Evolutionary conservation across 2,113 vertebrate species (phyloP), one percentile per base, ranked within the genome.

Genomic region (Telmatochromis brachygnathus): DNA sequence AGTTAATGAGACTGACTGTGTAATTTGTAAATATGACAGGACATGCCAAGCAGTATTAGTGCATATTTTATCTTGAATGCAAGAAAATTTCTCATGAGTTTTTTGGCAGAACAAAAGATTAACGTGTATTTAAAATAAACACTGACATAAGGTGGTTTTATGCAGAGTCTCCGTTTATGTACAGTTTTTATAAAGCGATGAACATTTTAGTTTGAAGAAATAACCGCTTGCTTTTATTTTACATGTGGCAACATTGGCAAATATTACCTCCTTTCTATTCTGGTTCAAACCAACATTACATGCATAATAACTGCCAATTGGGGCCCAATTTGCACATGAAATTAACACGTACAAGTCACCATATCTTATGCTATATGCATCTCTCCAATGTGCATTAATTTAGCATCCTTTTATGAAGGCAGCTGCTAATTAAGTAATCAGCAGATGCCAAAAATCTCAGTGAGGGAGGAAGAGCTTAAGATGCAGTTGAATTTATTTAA

Each of bases 401-500:
- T 56, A 79, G 21, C 55, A 21, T 84, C 83, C 7, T 65, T 86
- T 81, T 68, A 26, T 42, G 3, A 9, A 83, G 49, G 30, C 83
- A 58, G 73, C 55, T 15, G 49, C 39, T 81, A 77, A 84, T 85
- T 84, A 56, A 58, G 86, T 77, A 89, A 79, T 92, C 88, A 81
- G 75, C 6, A 8, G 5, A 19, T 55, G 8, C 35, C 45, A 80
- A 26, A 75, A 21, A 53, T 58, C 23, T 85, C 28, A 53, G 77
- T 4, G 8, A 65, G 75, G 49, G 56, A 84, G 19, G 33, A 33
- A 70, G 4, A 51, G 39, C 54, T 83, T 21, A 14, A 53, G 86
- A 81, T 65, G n/a, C 21, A 45, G 51, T 28, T 42, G 79, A 19
- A 37, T 80, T 82, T 70, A 45, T 58, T 55, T 11, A 19, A 62